Conservation (phyloP, 2,888 invertebrate genomes). For the Parnassius apollo region DNA sequence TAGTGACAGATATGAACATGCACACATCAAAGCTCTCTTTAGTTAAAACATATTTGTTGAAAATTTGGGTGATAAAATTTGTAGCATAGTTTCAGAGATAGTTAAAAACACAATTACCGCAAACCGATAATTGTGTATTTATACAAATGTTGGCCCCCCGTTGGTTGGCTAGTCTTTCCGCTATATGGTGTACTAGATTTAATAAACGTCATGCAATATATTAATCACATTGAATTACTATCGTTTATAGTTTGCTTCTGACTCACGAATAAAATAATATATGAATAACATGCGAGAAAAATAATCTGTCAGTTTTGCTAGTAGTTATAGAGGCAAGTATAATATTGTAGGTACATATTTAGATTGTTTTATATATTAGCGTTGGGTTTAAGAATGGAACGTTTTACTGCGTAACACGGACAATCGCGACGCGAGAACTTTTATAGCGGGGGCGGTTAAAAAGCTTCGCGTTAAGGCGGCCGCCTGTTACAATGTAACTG, state of each 20-base stretch:
- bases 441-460: conserved; percentile 76
- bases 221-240: neutral
- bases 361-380: conserved; percentile 67
- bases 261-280: neutral
- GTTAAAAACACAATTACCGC: too few species aligned
- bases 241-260: neutral
- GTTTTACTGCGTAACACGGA: conserved; percentile 79
- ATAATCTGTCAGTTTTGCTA: conserved; percentile 24
- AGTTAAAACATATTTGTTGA: too few species aligned
- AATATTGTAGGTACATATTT: conserved; percentile 48
- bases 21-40: too few species aligned
- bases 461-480: conserved; percentile 64
- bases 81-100: too few species aligned
- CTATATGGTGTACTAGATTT: too few species aligned
- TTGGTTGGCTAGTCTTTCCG: too few species aligned
- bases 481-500: conserved; percentile 45
- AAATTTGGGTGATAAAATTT: too few species aligned
- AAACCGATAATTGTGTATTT: too few species aligned
- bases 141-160: too few species aligned
- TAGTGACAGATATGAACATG: too few species aligned
- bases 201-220: too few species aligned
- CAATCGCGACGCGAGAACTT: conserved; percentile 68
- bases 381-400: conserved; percentile 60
- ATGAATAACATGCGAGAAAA: conserved; percentile 7
- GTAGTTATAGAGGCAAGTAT: conserved; percentile 31